phyloP scores from a whole-genome alignment of 1,140 invertebrate species.

The Nilaparvata lugens region DNA sequence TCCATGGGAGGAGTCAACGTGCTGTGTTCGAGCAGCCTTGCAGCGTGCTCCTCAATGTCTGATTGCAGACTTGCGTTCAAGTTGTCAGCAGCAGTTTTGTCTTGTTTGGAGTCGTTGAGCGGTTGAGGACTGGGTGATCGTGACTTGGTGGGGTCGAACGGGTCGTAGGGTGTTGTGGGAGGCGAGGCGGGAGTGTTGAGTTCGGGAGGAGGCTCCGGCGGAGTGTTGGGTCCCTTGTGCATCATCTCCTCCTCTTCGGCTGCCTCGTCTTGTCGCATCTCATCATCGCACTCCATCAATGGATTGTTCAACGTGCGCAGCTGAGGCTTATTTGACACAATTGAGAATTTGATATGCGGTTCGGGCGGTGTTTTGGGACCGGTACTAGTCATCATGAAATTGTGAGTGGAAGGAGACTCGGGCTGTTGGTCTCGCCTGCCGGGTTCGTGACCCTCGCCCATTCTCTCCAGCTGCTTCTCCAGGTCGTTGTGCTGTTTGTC shows the following conservation, averaged over 20 bases:
- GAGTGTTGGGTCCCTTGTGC: conserved; percentile 50
- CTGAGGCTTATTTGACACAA: conserved; percentile 48
- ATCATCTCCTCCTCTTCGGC: conserved; percentile 38
- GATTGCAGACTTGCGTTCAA: not conserved
- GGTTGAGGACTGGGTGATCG: conserved; percentile 44
- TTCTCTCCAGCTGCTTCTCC: conserved; percentile 12
- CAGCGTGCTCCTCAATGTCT: conserved; percentile 5
- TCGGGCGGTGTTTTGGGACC: conserved; percentile 68
- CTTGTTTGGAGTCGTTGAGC: conserved; percentile 9
- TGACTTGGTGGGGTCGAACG: conserved; percentile 78
- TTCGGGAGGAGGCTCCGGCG: conserved; percentile 45
- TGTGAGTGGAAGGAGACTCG: conserved; percentile 19
- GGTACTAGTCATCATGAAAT: conserved; percentile 22
- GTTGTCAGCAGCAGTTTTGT: conserved; percentile 8
- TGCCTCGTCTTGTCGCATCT: conserved; percentile 28
- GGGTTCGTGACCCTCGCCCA: conserved; percentile 10
- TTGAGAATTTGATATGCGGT: conserved; percentile 58
- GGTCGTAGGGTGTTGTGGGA: conserved; percentile 66
- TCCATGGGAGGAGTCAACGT: conserved; percentile 17
- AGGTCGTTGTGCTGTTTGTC: conserved; percentile 22
- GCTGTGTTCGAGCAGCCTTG: conserved; percentile 3
- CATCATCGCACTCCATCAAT: conserved; percentile 42
- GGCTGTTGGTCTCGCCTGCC: conserved; percentile 13
- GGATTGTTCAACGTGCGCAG: conserved; percentile 49
- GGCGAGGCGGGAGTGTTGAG: conserved; percentile 38